Evolutionary conservation across 2,888 invertebrate species (phyloP).

Genomic region (Hypomecis punctinalis): DNA sequence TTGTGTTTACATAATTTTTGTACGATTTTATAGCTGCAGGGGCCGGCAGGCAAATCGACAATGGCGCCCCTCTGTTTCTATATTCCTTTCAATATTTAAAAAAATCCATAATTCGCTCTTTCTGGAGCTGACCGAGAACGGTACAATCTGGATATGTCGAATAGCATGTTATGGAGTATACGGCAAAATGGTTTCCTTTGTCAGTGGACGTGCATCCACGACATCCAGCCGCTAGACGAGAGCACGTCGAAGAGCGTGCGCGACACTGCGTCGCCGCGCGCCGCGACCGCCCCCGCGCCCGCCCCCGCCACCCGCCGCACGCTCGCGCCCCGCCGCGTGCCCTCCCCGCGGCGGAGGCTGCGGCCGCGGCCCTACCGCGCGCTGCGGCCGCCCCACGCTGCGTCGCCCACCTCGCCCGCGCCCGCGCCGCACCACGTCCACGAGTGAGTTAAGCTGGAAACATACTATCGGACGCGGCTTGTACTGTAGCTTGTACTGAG

Average conservation of each 20-base stretch:
- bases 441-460: no score
- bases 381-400: slow-evolving; percentile 37
- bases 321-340: slow-evolving; percentile 40
- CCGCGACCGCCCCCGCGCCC: slow-evolving; percentile 28
- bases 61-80: no score
- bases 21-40: no score
- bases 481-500: no score
- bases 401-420: slow-evolving; percentile 19
- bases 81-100: no score
- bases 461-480: no score
- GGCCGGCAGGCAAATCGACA: no score
- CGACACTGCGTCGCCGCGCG: slow-evolving; percentile 50
- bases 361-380: slow-evolving; percentile 44
- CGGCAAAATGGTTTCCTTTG: background rate
- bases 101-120: no score
- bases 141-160: no score
- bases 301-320: slow-evolving; percentile 37
- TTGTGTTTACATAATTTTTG: no score
- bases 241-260: slow-evolving; percentile 57
- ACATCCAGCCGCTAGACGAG: slow-evolving; percentile 90
- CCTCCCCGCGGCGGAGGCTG: slow-evolving; percentile 26
- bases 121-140: no score
- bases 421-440: slow-evolving; percentile 21
- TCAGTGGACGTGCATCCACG: slow-evolving; percentile 97
- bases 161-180: no score